These are phyloP conservation scores for Dermolepida albohirtum DNA, from an alignment of 2,888 invertebrate genomes.

Conservation along the genomic window DNA sequence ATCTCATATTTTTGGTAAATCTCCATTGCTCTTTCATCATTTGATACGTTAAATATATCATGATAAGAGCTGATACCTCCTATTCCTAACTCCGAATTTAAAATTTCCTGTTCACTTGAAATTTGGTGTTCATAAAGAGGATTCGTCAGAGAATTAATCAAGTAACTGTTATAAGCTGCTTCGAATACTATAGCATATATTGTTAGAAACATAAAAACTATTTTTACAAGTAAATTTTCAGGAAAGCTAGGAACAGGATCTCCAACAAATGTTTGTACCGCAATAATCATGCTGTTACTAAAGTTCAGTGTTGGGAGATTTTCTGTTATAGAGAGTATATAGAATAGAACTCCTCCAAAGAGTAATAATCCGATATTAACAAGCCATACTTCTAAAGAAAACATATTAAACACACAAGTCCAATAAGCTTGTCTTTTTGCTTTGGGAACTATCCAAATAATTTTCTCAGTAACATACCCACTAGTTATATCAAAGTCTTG, in stretches of 20 bases:
- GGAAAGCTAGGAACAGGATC: constrained; percentile 68
- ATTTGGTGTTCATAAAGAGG: constrained; percentile 70
- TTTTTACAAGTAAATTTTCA: constrained; percentile 64
- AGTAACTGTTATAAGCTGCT: constrained; percentile 70
- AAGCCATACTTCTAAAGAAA: constrained; percentile 67
- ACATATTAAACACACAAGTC: constrained; percentile 68
- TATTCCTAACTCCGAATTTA: constrained; percentile 66
- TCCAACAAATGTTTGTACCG: constrained; percentile 64
- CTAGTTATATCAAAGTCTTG: constrained; percentile 69
- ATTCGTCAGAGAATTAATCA: constrained; percentile 70
- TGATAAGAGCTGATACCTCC: constrained; percentile 64
- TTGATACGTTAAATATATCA: constrained; percentile 58
- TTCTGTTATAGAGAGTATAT: constrained; percentile 11
- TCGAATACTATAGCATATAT: constrained; percentile 69
- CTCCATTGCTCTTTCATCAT: constrained; percentile 42
- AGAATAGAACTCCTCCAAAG: constrained; percentile 1
- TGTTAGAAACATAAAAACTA: constrained; percentile 69
- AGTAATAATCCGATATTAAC: constrained; percentile 57
- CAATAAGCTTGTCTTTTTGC: constrained; percentile 68
- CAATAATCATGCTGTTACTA: constrained; percentile 43
- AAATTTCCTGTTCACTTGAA: constrained; percentile 67
- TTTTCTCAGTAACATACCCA: constrained; percentile 69
- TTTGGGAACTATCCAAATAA: constrained; percentile 71
- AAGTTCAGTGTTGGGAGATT: neutral
- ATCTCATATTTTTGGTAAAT: constrained; percentile 49